phyloP scores from a whole-genome alignment of 2,888 invertebrate genomes.

The Trachelus troglodyta region DNA sequence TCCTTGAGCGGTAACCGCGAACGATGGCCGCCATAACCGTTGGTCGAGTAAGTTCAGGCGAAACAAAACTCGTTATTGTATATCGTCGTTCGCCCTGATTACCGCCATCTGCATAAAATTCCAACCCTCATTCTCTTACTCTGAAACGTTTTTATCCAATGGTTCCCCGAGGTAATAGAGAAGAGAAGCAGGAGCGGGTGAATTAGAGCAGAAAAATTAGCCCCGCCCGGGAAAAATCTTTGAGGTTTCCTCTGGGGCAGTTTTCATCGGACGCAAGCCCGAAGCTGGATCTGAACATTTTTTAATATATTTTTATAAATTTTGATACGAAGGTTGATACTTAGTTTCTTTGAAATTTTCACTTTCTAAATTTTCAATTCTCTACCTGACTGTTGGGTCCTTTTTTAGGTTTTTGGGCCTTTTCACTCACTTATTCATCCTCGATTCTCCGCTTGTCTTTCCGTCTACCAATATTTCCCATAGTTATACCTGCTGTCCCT shows the following conservation, averaged over 20 bases:
- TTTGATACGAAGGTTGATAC: background rate
- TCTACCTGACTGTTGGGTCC: background rate
- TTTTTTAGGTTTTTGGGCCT: background rate
- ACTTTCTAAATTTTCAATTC: background rate
- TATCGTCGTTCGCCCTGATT: background rate
- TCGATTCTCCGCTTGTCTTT: background rate
- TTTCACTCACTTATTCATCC: background rate
- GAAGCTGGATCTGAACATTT: background rate
- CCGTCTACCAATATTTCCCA: background rate
- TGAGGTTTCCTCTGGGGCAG: background rate
- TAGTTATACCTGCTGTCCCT: background rate
- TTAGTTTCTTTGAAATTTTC: background rate
- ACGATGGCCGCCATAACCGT: background rate
- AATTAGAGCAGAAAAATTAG: background rate
- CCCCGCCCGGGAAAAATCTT: background rate
- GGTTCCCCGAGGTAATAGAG: background rate
- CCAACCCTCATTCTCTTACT: background rate
- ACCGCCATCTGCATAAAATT: background rate
- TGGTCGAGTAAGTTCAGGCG: background rate
- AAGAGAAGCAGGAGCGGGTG: background rate
- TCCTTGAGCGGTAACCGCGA: background rate
- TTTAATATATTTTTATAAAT: background rate
- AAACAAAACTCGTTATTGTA: background rate
- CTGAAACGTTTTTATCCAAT: background rate
- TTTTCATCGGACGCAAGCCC: background rate